phyloP scores from a whole-genome alignment of 1,140 invertebrate species.

The Apis dorsata region DNA sequence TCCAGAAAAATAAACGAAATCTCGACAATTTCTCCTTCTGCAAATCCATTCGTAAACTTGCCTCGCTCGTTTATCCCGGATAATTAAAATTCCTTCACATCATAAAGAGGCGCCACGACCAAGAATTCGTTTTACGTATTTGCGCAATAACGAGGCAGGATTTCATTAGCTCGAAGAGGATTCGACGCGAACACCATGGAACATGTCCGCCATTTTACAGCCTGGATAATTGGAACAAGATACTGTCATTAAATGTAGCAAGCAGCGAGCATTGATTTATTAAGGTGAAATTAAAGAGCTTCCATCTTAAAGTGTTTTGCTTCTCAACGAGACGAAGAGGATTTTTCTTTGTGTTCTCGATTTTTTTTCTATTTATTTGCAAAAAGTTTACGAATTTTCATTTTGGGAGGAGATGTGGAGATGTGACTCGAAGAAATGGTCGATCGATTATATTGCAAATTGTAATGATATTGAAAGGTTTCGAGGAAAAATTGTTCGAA shows the following conservation, averaged over 20 bases:
- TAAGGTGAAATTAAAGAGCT: conserved; percentile 34
- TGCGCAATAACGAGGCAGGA: not conserved
- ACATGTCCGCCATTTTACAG: not conserved
- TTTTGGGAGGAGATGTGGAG: too few relatives aligned
- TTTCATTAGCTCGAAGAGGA: not conserved
- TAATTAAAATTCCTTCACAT: not conserved
- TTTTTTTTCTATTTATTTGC: too few relatives aligned
- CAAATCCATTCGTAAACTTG: not conserved
- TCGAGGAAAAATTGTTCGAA: not conserved
- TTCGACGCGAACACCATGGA: not conserved
- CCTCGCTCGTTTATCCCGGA: not conserved
- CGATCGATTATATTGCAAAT: not conserved
- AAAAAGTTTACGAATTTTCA: too few relatives aligned
- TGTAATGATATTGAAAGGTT: not conserved
- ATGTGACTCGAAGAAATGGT: not conserved
- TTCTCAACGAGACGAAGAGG: not conserved
- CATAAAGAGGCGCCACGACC: not conserved
- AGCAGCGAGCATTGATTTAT: conserved; percentile 33
- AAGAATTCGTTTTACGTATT: not conserved
- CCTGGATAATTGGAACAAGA: conserved; percentile 46
- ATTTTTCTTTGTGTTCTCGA: too few relatives aligned
- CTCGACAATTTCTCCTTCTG: too few relatives aligned
- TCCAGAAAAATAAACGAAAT: too few relatives aligned
- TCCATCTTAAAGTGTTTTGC: not conserved
- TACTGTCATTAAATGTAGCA: conserved; percentile 4